phyloP scores from a whole-genome alignment of 2,113 vertebrate species.

The Sisor rabdophorus region DNA sequence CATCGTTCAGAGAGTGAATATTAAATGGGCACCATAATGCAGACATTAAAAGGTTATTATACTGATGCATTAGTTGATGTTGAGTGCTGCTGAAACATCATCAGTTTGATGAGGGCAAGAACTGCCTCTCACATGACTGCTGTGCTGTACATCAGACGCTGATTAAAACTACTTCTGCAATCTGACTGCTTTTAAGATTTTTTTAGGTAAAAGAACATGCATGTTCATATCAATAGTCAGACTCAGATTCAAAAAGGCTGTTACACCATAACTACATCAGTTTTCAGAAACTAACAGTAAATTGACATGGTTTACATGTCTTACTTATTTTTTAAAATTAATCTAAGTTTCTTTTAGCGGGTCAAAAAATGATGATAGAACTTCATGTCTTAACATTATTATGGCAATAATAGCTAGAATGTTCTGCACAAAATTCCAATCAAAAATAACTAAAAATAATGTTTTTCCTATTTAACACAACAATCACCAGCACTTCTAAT shows the following conservation, averaged over 20 bases:
- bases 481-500: no score
- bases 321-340: no score
- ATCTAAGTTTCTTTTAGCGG: no score
- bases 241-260: background rate
- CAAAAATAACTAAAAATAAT: background rate
- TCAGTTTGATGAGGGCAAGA: conserved; percentile 50
- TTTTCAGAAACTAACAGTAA: background rate
- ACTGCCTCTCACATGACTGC: conserved; percentile 47
- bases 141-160: conserved; percentile 43
- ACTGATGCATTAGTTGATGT: conserved; percentile 65
- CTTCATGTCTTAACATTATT: background rate
- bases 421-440: background rate
- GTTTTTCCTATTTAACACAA: background rate
- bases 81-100: conserved; percentile 53
- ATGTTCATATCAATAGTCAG: background rate
- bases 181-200: background rate
- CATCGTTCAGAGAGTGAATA: conserved; percentile 68
- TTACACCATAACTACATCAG: background rate
- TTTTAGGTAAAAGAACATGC: background rate
- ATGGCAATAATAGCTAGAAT: background rate
- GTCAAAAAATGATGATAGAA: no score
- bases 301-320: background rate
- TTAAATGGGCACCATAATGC: conserved; percentile 62
- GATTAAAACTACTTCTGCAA: background rate
- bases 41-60: conserved; percentile 74